Base-by-base conservation (phyloP, 2,113 vertebrate species). In the Leiothrix lutea region DNA sequence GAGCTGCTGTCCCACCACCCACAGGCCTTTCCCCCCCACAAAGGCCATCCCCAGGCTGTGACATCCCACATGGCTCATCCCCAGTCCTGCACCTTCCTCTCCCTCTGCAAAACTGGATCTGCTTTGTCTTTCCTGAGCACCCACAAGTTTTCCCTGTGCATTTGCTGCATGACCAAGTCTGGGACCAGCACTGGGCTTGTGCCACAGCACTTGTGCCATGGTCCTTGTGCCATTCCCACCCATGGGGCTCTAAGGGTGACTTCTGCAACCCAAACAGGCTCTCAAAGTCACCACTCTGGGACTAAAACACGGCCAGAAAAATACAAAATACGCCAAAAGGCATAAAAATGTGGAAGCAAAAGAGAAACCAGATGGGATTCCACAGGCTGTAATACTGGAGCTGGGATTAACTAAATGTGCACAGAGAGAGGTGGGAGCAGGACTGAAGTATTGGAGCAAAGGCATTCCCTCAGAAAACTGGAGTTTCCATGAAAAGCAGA, bases 111-210 rank as follows among this genome's bases (percentile, higher is more conserved):
- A 64, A 25, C 18, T 0, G 0, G 11, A 6, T 33, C 62, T 7
- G 0, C 21, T 69, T 28, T 36, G 18, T 35, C 54, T 70, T 60
- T 54, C 57, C 79, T 19, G 18, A 65, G 69, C 28, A 31, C 33
- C 6, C 20, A 29, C 4, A 3, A 0, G 0, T 35, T 56, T 67
- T 54, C 5, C 28, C n/a, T 67, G 54, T 7, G 40, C 1, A 0
- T 29, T 48, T 42, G 21, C 21, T 36, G 53, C 23, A 1, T 2
- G 21, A 33, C 7, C 13, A 14, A 54, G 17, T 17, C 6, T 18
- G 12, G 40, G 36, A 50, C 8, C 11, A 8, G 65, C 26, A 12
- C 22, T 8, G 54, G 45, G 14, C 10, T 42, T 12, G 4, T 20
- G 25, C 38, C 66, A 17, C 8, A 13, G 29, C 3, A 1, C 42